These are phyloP conservation scores for Drosophila aff. DNA, from an alignment of 1,140 invertebrate genomes.

Conservation along the genomic window DNA sequence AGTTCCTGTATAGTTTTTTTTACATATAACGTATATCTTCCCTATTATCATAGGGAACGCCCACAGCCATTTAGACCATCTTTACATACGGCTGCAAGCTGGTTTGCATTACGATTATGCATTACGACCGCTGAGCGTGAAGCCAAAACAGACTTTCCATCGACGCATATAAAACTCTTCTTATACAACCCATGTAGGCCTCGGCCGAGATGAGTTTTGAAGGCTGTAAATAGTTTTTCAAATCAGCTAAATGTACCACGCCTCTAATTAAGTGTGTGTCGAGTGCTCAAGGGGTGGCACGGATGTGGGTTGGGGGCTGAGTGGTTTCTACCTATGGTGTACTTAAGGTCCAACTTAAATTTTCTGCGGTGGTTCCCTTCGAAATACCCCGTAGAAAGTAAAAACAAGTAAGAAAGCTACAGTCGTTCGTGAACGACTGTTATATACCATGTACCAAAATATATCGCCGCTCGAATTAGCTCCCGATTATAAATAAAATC, in stretches of 20 bases:
- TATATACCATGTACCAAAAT: too few species aligned
- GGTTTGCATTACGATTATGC: constrained; percentile 39
- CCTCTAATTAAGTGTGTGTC: constrained; percentile 22
- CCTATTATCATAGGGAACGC: too few species aligned
- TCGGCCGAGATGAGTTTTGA: constrained; percentile 5
- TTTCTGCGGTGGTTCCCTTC: constrained; percentile 7
- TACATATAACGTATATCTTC: too few species aligned
- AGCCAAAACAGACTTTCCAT: constrained; percentile 17
- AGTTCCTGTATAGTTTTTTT: too few species aligned
- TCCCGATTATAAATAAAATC: too few species aligned
- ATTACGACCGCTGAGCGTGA: constrained; percentile 22
- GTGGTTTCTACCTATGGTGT: neutral
- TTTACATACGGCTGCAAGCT: constrained; percentile 3
- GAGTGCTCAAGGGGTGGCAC: neutral
- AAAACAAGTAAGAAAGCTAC: too few species aligned
- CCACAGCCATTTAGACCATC: neutral
- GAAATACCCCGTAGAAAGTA: neutral
- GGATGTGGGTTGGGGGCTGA: neutral
- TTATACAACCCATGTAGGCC: constrained; percentile 26
- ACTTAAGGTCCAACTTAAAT: constrained; percentile 39
- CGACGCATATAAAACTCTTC: constrained; percentile 21
- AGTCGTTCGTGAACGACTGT: too few species aligned
- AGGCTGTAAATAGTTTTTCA: constrained; percentile 45
- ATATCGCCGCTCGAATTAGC: too few species aligned
- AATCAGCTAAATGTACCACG: constrained; percentile 43